These are phyloP conservation scores for Athene noctua DNA, from an alignment of 2,113 vertebrate genomes.

Conservation along the genomic window DNA sequence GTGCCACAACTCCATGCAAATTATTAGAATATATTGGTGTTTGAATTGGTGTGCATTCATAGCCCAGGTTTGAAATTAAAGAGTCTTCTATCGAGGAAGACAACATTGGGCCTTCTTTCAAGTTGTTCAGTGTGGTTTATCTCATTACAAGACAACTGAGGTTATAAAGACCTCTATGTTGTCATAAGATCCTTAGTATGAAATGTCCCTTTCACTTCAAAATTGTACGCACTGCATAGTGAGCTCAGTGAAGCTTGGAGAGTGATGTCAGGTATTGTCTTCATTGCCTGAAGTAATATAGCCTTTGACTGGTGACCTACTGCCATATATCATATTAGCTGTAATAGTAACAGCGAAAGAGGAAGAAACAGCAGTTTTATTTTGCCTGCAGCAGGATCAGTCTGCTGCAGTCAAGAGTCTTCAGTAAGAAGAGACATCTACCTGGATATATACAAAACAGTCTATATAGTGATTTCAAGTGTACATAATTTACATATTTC, in stretches of 20 bases:
- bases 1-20: not conserved
- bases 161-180: not conserved
- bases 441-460: not conserved
- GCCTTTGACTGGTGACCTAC: not conserved
- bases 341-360: not conserved
- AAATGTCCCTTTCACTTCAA: not conserved
- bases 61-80: not conserved
- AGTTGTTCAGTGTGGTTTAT: not conserved
- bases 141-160: not conserved
- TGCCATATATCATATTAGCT: not conserved
- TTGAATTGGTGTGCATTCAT: not conserved
- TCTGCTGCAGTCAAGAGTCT: not conserved
- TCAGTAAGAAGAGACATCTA: not conserved
- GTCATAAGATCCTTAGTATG: not conserved
- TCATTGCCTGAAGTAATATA: not conserved
- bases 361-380: not conserved
- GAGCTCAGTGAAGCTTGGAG: not conserved
- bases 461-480: not conserved
- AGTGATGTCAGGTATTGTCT: not conserved
- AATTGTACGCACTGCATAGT: not conserved
- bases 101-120: not conserved
- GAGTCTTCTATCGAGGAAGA: not conserved
- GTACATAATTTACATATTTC: not conserved
- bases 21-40: not conserved
- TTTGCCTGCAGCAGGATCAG: not conserved